Evolutionary conservation across 2,888 invertebrate genomes (phyloP), one percentile per base, ranked within the genome.

Genomic region (Sipha maydis): DNA sequence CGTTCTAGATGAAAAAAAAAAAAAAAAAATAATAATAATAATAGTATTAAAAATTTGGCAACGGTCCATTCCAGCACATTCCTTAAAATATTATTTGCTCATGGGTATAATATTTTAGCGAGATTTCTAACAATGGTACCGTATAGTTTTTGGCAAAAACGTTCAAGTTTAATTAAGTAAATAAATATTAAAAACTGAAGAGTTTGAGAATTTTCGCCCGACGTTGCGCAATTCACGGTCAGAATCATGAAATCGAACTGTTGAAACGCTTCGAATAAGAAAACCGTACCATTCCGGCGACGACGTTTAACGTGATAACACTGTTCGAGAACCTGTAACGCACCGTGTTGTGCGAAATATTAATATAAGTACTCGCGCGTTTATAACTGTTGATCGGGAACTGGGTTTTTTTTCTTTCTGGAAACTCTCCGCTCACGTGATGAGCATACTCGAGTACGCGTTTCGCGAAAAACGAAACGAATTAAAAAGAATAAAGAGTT

Each of bases 51-150:
- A 31, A 41, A 84, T 76, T 84, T 84, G 84, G 84, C 84, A 38
- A 67, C 34, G 28, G 25, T 76, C 84, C 84, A 84, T 41, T 84
- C 76, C 28, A 76, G 41, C n/a, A 56, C 61, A 67, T 84, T 84
- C 76, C 61, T 67, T 84, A 76, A 76, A 84, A 84, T 31, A 84
- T 76, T 76, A 84, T 67, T 83, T 73, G 54, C 38, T 61, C 14
- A 48, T 48, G 48, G 14, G 48, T 31, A 75, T 38, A 21, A 38
- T 38, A 21, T 38, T 73, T 31, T 5, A 69, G 14, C 7, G 28
- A 82, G 21, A 25, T 31, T 28, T 25, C 83, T 21, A 83, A 83
- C 83, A 83, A 83, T 83, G 73, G 73, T 38, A 34, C 25, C 56
- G 38, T 67, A 14, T n/a, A 8, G 38, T 71, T 69, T 48, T 83